These are phyloP conservation scores for Portunus trituberculatus DNA, from an alignment of 1,140 invertebrate genomes.

Conservation along the genomic window DNA sequence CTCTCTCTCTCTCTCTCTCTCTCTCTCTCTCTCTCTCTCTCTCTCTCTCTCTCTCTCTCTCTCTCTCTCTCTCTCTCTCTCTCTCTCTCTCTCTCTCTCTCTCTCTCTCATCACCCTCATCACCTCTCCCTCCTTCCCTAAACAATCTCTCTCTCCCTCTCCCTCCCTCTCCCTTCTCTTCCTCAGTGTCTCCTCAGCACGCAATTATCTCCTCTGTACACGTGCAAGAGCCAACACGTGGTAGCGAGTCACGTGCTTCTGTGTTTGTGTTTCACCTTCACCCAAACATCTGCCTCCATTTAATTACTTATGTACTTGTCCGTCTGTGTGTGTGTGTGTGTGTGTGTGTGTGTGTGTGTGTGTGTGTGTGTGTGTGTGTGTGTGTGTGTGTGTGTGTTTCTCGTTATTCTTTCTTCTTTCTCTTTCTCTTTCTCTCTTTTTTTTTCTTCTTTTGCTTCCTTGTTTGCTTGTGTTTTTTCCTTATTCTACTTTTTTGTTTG, in stretches of 20 bases:
- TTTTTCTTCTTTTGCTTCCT: too few species aligned
- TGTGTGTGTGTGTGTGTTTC: neutral
- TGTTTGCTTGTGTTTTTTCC: neutral
- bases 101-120: neutral
- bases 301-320: neutral
- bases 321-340: constrained; percentile 28
- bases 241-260: neutral
- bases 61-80: constrained; percentile 24
- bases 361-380: neutral
- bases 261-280: neutral
- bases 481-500: neutral
- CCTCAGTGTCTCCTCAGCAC: neutral
- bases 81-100: neutral
- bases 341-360: constrained; percentile 40
- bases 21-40: constrained; percentile 6
- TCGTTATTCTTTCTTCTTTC: neutral
- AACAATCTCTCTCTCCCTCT: neutral
- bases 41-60: constrained; percentile 28
- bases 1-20: neutral
- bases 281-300: neutral
- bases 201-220: neutral
- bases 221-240: neutral
- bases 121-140: neutral
- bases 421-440: neutral
- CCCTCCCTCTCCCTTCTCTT: constrained; percentile 29